Evolutionary conservation across 2,113 vertebrate genomes (phyloP).

Genomic region (Cavia aperea): DNA sequence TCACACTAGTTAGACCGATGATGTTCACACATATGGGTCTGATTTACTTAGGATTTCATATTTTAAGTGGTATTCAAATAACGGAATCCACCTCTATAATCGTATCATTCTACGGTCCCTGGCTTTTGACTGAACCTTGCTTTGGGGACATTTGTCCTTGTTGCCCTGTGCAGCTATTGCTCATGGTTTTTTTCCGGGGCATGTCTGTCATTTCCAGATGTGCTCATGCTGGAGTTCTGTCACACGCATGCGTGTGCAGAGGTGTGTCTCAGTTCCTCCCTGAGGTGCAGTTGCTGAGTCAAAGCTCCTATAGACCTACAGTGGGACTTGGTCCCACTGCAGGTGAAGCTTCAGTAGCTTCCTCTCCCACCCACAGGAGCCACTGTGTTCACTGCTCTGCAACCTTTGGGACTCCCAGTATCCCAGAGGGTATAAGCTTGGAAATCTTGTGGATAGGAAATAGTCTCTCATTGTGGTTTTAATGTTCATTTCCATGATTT

Average conservation of each 20-base stretch:
- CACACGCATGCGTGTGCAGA: fast-evolving
- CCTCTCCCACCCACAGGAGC: background rate
- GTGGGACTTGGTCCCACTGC: fast-evolving
- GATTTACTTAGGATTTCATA: background rate
- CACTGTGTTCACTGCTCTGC: fast-evolving
- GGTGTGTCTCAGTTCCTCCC: fast-evolving
- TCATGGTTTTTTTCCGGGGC: fast-evolving
- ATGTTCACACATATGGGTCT: background rate
- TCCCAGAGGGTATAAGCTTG: fast-evolving
- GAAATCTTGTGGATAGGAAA: background rate
- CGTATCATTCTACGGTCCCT: background rate
- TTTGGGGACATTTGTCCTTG: background rate
- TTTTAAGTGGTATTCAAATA: background rate
- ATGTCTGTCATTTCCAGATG: fast-evolving
- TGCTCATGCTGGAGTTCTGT: no score
- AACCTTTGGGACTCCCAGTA: background rate
- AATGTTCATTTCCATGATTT: background rate
- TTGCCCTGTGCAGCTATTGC: fast-evolving
- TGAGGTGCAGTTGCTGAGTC: fast-evolving
- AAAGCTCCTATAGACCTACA: fast-evolving
- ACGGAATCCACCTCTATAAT: fast-evolving
- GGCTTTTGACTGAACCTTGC: background rate
- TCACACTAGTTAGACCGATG: background rate
- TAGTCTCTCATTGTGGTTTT: background rate
- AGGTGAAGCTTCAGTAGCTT: no score